A percentile compares a stretch with the other conserved stretches of the same genome.
phyloP scores from a whole-genome alignment of 2,888 invertebrate genomes.

The Morinoia aosen region DNA sequence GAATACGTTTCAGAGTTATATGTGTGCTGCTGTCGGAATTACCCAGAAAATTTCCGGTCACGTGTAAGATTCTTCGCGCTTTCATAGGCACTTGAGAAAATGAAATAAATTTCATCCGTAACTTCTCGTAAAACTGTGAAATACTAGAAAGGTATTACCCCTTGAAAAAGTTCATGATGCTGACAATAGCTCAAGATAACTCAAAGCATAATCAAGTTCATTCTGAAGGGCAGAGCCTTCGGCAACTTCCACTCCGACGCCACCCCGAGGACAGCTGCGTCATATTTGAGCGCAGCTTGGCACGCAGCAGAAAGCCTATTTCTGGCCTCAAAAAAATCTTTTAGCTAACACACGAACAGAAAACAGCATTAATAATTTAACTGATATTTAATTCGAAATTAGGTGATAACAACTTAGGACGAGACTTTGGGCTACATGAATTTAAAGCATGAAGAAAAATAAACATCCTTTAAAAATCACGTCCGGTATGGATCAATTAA shows the following conservation, averaged over 20 bases:
- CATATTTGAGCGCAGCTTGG: not conserved
- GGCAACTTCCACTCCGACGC: not conserved
- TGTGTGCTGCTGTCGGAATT: too few relatives aligned
- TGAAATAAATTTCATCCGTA: not conserved
- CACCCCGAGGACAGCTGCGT: not conserved
- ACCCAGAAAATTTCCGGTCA: too few relatives aligned
- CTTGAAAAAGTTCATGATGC: not conserved
- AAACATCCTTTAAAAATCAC: not conserved
- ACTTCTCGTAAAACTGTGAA: not conserved
- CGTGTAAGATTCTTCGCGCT: too few relatives aligned
- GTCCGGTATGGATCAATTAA: not conserved
- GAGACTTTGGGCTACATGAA: not conserved
- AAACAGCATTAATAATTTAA: not conserved
- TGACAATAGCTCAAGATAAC: not conserved
- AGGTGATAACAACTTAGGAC: not conserved
- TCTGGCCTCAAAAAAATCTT: not conserved
- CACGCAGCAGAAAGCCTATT: not conserved
- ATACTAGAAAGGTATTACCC: too few relatives aligned
- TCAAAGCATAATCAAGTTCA: not conserved
- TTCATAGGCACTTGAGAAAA: too few relatives aligned
- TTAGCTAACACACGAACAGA: not conserved
- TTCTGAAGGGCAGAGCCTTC: not conserved
- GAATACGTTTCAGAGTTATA: not conserved
- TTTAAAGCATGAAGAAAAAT: not conserved
- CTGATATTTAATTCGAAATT: not conserved